Percentiles rank a stretch among this genome's conserved stretches.
Conservation (phyloP, 1,140 invertebrate genomes). For the Arion vulgaris region DNA sequence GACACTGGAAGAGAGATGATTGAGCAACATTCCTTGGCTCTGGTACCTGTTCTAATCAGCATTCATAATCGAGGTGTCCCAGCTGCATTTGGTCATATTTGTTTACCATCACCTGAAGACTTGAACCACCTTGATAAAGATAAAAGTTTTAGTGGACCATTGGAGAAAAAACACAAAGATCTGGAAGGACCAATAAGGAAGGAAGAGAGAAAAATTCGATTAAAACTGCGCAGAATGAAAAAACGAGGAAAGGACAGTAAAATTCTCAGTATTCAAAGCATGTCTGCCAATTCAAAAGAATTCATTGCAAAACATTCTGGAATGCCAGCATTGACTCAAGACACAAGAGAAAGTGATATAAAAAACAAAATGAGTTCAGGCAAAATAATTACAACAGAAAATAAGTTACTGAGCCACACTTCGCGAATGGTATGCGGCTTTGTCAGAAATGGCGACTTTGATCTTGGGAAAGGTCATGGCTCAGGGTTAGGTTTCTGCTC, state of each 20-base stretch:
- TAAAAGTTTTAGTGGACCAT: constrained; percentile 68
- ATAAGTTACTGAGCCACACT: neutral
- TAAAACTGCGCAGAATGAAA: constrained; percentile 65
- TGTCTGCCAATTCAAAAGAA: neutral
- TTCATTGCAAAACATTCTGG: neutral
- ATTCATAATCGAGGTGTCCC: constrained; percentile 60
- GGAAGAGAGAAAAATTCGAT: constrained; percentile 69
- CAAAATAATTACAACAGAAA: neutral
- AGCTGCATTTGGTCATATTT: constrained; percentile 59
- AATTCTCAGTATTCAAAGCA: neutral
- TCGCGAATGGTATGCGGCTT: constrained; percentile 82
- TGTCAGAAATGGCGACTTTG: constrained; percentile 80
- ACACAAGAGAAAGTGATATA: neutral
- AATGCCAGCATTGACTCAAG: neutral
- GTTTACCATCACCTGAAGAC: constrained; percentile 76
- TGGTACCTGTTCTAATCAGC: constrained; percentile 59
- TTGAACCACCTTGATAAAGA: constrained; percentile 71
- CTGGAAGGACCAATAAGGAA: constrained; percentile 60
- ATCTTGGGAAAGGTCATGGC: constrained; percentile 73
- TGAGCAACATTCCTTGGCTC: neutral
- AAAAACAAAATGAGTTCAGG: neutral
- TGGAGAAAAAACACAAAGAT: constrained; percentile 78
- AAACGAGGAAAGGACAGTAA: constrained; percentile 41
- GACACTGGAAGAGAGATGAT: neutral
- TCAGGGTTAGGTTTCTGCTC: constrained; percentile 62